A percentile compares a stretch with the other conserved stretches of the same genome.
Conservation (phyloP, 2,113 vertebrate genomes). For the Melanocharis versteri region DNA sequence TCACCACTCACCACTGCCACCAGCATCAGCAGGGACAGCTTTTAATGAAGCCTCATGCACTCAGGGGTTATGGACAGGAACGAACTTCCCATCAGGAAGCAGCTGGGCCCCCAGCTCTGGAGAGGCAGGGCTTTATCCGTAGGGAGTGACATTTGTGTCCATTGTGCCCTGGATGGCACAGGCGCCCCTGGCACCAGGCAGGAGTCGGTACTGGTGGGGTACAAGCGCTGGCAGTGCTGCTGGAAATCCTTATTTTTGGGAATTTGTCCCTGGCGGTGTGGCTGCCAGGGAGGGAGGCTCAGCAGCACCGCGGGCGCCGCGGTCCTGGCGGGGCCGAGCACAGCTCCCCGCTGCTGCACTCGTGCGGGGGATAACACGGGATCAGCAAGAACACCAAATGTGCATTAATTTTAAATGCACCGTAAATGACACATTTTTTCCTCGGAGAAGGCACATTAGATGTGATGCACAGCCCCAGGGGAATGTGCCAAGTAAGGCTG, state of each 20-base stretch:
- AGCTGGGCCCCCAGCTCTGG: neutral
- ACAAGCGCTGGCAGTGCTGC: fast-evolving
- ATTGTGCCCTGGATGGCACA: fast-evolving
- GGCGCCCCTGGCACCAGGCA: neutral
- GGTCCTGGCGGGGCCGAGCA: neutral
- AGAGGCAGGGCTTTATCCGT: fast-evolving
- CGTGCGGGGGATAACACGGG: fast-evolving
- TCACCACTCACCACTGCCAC: neutral
- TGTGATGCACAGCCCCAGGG: neutral
- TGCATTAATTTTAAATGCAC: neutral
- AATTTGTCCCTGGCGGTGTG: neutral
- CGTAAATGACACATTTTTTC: neutral
- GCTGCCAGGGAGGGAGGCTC: neutral
- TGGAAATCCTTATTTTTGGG: neutral
- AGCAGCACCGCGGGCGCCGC: fast-evolving
- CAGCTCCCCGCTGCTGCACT: fast-evolving
- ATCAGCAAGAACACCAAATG: neutral
- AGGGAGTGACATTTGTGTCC: neutral
- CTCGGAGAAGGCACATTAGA: neutral
- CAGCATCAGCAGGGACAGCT: neutral
- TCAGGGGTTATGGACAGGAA: neutral
- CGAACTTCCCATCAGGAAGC: neutral
- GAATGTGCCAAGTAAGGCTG: neutral
- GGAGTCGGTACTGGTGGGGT: neutral
- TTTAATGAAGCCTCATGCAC: neutral